Evolutionary conservation across 2,113 vertebrate genomes (phyloP).

Genomic region (Leuciscus idus): DNA sequence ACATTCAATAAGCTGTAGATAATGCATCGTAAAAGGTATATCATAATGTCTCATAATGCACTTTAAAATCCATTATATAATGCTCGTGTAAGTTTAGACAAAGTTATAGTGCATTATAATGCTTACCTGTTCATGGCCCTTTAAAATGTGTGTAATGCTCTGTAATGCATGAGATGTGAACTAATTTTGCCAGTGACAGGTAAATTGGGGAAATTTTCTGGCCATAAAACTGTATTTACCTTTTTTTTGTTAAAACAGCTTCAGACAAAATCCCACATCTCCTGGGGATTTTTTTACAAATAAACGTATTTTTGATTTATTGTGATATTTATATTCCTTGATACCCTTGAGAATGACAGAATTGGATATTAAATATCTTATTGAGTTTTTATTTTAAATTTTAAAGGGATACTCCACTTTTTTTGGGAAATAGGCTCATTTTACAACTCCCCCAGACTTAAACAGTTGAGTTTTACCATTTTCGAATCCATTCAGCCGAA

Average conservation of each 20-base stretch:
- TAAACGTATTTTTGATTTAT: background rate
- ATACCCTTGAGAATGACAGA: background rate
- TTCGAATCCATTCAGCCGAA: too few relatives aligned
- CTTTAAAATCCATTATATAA: conserved; percentile 5
- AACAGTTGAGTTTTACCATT: too few relatives aligned
- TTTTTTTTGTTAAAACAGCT: background rate
- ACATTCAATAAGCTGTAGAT: conserved; percentile 5
- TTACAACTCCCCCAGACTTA: too few relatives aligned
- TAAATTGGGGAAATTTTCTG: background rate
- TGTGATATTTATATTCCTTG: background rate
- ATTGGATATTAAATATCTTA: too few relatives aligned
- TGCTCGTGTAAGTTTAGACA: conserved; percentile 2
- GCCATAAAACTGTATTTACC: background rate
- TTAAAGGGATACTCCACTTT: too few relatives aligned
- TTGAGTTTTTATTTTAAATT: too few relatives aligned
- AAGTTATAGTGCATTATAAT: conserved; percentile 8
- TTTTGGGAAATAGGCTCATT: too few relatives aligned
- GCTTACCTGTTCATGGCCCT: background rate
- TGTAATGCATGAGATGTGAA: background rate
- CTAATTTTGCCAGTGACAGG: background rate
- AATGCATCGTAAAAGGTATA: background rate
- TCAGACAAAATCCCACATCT: background rate
- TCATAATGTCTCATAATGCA: conserved; percentile 3
- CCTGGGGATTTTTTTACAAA: background rate
- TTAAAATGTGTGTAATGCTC: conserved; percentile 8